These are phyloP conservation scores for Hipposideros larvatus DNA, from an alignment of 2,797 vertebrate species.

Conservation along the genomic window DNA sequence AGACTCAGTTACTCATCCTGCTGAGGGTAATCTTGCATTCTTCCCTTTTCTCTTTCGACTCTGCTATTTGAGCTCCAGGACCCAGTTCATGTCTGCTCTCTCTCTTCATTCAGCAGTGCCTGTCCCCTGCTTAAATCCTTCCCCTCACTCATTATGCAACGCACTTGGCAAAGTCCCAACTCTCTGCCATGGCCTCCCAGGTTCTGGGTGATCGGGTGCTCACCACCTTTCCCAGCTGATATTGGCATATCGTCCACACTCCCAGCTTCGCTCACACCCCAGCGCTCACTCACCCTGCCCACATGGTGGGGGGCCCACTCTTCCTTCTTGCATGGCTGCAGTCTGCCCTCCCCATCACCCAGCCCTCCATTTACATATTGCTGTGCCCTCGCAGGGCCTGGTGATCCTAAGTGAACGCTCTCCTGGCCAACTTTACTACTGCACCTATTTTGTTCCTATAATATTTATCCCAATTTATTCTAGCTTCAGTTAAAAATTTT, in stretches of 20 bases:
- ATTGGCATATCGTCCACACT: too few species aligned
- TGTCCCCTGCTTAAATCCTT: not conserved
- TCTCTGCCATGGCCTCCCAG: too few species aligned
- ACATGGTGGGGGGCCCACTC: fast-evolving
- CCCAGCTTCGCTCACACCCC: not conserved
- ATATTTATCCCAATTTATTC: not conserved
- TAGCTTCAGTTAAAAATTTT: not conserved
- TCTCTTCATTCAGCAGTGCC: not conserved
- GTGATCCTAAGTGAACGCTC: not conserved
- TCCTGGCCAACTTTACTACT: not conserved
- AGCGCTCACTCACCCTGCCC: fast-evolving
- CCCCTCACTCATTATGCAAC: not conserved
- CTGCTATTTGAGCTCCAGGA: not conserved
- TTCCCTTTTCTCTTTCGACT: not conserved
- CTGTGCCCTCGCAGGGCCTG: not conserved
- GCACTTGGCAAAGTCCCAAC: too few species aligned
- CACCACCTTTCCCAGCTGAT: too few species aligned
- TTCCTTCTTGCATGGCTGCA: not conserved
- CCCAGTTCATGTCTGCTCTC: not conserved
- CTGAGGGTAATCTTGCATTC: not conserved
- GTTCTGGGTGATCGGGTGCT: too few species aligned
- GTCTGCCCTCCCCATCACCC: not conserved
- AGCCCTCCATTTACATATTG: not conserved
- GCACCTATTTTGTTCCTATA: not conserved
- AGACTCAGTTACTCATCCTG: not conserved